phyloP scores from a whole-genome alignment of 2,113 vertebrate genomes.

The Cynoglossus semilaevis region DNA sequence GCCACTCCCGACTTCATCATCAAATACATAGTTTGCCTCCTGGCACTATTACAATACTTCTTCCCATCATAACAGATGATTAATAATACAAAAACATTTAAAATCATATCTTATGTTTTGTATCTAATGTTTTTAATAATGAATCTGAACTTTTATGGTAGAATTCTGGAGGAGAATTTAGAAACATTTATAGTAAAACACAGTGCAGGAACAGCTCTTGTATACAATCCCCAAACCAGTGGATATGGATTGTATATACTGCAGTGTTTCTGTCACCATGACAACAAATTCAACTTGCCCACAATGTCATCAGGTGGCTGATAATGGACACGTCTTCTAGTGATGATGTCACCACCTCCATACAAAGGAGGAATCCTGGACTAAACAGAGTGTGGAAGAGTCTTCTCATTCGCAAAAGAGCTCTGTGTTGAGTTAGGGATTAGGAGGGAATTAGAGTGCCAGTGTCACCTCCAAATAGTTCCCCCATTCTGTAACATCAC shows the following conservation, averaged over 20 bases:
- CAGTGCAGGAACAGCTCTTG: too few relatives aligned
- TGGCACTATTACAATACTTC: too few relatives aligned
- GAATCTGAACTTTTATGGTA: too few relatives aligned
- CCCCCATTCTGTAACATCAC: slow-evolving; percentile 69
- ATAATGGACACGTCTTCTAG: slow-evolving; percentile 59
- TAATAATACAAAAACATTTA: too few relatives aligned
- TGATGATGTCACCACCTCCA: slow-evolving; percentile 66
- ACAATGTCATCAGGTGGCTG: slow-evolving; percentile 64
- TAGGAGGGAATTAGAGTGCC: slow-evolving; percentile 70
- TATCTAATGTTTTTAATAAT: too few relatives aligned
- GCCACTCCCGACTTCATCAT: too few relatives aligned
- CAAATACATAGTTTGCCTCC: too few relatives aligned
- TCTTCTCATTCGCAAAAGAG: slow-evolving; percentile 53
- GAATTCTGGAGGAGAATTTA: too few relatives aligned
- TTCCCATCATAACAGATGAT: too few relatives aligned
- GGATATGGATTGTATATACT: slow-evolving; percentile 51
- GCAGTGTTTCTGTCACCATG: slow-evolving; percentile 62
- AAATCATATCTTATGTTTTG: too few relatives aligned
- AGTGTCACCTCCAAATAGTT: slow-evolving; percentile 75
- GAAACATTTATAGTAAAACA: too few relatives aligned
- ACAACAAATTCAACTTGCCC: slow-evolving; percentile 60
- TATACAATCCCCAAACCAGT: too few relatives aligned
- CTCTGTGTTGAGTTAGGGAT: slow-evolving; percentile 69
- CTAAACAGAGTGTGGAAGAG: slow-evolving; percentile 53
- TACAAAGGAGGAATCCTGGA: slow-evolving; percentile 45